phyloP scores from a whole-genome alignment of 1,140 invertebrate species.

The Cyclina sinensis region DNA sequence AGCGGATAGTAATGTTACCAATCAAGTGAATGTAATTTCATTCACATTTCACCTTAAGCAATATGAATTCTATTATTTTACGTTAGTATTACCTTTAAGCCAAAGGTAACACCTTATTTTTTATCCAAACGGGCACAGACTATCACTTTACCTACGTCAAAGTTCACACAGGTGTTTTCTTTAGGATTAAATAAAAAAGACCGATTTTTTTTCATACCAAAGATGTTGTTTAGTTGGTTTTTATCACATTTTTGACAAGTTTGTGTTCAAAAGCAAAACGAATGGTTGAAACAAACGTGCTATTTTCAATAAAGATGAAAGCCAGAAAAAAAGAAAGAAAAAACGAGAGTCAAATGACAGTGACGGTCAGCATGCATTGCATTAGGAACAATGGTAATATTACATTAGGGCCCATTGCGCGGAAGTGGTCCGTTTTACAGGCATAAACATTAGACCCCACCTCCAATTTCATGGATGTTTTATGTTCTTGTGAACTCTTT shows the following conservation, averaged over 20 bases:
- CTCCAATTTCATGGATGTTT: slow-evolving; percentile 65
- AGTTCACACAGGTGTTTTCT: neutral
- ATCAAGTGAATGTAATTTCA: too few species aligned
- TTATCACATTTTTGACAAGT: slow-evolving; percentile 37
- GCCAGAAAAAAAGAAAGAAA: too few species aligned
- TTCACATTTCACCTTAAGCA: too few species aligned
- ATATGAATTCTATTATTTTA: too few species aligned
- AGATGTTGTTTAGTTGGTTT: too few species aligned
- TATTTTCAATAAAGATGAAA: slow-evolving; percentile 62
- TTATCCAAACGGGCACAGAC: neutral
- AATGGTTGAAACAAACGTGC: slow-evolving; percentile 6
- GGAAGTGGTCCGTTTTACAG: slow-evolving; percentile 43
- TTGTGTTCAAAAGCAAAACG: slow-evolving; percentile 26
- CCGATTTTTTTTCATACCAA: neutral
- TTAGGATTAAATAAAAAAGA: neutral
- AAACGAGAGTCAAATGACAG: neutral
- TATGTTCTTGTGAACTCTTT: slow-evolving; percentile 44
- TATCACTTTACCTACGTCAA: neutral
- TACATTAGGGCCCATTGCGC: slow-evolving; percentile 47
- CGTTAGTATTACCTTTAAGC: neutral
- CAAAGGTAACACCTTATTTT: neutral
- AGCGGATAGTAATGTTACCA: too few species aligned
- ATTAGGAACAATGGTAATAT: neutral
- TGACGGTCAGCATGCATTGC: slow-evolving; percentile 33
- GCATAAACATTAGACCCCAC: slow-evolving; percentile 54